Percentiles rank a stretch among this genome's conserved stretches.
Evolutionary conservation across 1,140 invertebrate species (phyloP).

Genomic region (Drosophila dunni): DNA sequence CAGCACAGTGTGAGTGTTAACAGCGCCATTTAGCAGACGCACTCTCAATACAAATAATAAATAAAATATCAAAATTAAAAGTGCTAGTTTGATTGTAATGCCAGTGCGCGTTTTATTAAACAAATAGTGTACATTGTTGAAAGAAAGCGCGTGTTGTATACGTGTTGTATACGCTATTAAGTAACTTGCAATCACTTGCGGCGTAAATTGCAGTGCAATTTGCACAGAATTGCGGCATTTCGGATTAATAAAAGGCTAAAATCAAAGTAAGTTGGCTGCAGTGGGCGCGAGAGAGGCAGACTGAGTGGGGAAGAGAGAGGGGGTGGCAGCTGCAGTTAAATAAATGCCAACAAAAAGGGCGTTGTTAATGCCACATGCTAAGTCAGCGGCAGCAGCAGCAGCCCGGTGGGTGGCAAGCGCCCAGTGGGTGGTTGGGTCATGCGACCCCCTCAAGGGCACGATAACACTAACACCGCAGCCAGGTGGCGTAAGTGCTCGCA

Average conservation of each 20-base stretch:
- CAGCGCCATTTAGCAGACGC: conserved; percentile 40
- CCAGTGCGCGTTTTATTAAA: conserved; percentile 18
- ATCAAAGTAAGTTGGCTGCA: conserved; percentile 38
- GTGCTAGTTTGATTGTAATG: conserved; percentile 29
- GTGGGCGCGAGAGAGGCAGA: neutral
- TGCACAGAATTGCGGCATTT: conserved; percentile 27
- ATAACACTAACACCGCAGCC: conserved; percentile 36
- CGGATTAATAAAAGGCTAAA: conserved; percentile 20
- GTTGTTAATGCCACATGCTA: conserved; percentile 41
- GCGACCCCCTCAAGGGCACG: conserved; percentile 71
- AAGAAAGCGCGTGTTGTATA: neutral
- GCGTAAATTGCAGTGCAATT: conserved; percentile 41
- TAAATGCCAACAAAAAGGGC: conserved; percentile 30
- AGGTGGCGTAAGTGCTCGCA: conserved; percentile 65
- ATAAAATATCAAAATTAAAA: conserved; percentile 46
- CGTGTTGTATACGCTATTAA: neutral
- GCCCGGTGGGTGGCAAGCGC: conserved; percentile 41
- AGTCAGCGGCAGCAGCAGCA: conserved; percentile 19
- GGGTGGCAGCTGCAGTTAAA: conserved; percentile 29
- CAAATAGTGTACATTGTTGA: neutral
- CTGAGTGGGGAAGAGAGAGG: neutral
- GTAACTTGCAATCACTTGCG: conserved; percentile 9
- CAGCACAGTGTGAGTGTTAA: conserved; percentile 31
- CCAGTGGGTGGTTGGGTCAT: conserved; percentile 34
- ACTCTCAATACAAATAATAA: conserved; percentile 45